Base-by-base conservation (phyloP, 2,888 invertebrate genomes). In the Aphodius sticticus region DNA sequence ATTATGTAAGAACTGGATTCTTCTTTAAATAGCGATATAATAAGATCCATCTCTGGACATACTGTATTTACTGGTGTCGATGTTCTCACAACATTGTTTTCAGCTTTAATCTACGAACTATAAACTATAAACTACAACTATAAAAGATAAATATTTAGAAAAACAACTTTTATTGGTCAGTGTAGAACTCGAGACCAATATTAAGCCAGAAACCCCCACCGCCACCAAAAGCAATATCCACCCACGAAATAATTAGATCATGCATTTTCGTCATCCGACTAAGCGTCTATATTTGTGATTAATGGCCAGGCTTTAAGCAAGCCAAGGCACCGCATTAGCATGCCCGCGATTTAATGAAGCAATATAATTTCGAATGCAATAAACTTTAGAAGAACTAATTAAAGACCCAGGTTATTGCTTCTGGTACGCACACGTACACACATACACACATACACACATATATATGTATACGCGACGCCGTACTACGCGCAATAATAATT, bases 331-430 rank as follows among this genome's bases (percentile, higher is more conserved):
- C 53, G 35, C 36, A 74, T 74, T 74, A 74, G n/a, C 74, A 74
- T 74, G 74, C 74, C 36, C 74, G 74, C 74, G 74, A 74, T 74
- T 74, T 74, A 74, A 74, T 74, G 74, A 74, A 74, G 74, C 74
- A 74, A 74, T 74, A 74, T 74, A 74, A 74, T 74, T 74, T 74
- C 74, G 74, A 74, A 74, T 74, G 74, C 74, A 74, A 74, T 74
- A 74, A 74, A 74, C 74, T 74, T 74, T 74, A 74, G 74, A 74
- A 74, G 74, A 74, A 74, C 74, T 74, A 74, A 74, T 74, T 74
- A 74, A 74, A 74, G 36, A 15, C 35, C 53, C 12, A 7, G 74
- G 74, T 74, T 74, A 74, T 74, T 74, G 74, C 74, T 74, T 74
- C 36, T 37, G 37, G 16, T 71, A 16, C 26, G 35, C 26, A 71